These are phyloP conservation scores for Gallinago media DNA, from an alignment of 2,113 vertebrate species.

Conservation along the genomic window DNA sequence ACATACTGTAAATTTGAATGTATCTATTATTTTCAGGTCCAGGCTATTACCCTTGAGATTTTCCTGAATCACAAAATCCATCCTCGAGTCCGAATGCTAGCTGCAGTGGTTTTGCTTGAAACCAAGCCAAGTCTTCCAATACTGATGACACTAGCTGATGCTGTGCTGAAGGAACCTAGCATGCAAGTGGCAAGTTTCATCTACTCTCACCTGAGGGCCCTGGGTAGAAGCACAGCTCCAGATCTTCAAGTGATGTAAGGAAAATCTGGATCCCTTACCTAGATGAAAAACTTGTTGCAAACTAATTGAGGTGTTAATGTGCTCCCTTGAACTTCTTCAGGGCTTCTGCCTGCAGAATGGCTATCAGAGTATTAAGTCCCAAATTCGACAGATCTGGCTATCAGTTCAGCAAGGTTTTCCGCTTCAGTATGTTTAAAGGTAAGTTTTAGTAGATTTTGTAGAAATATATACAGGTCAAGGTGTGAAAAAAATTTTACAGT, in stretches of 20 bases:
- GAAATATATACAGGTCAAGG: not conserved
- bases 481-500: not conserved
- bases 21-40: slow-evolving; percentile 59
- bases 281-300: not conserved
- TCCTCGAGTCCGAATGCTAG: slow-evolving; percentile 39
- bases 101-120: slow-evolving; percentile 60
- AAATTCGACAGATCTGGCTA: slow-evolving; percentile 45
- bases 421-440: slow-evolving; percentile 58
- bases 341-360: slow-evolving; percentile 68
- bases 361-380: slow-evolving; percentile 24
- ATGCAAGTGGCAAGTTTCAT: slow-evolving; percentile 69
- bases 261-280: not conserved
- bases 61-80: slow-evolving; percentile 56
- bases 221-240: slow-evolving; percentile 54
- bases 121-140: slow-evolving; percentile 59
- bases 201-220: slow-evolving; percentile 59
- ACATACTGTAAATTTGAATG: not conserved
- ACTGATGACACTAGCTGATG: slow-evolving; percentile 42
- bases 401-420: slow-evolving; percentile 47
- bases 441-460: not conserved
- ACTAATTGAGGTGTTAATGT: not conserved
- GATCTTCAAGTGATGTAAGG: slow-evolving; percentile 71
- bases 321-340: not conserved
- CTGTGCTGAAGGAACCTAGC: slow-evolving; percentile 62
- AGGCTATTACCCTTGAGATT: slow-evolving; percentile 57